Conservation (phyloP, 2,797 vertebrate species). For the Chaetophractus vellerosus region DNA sequence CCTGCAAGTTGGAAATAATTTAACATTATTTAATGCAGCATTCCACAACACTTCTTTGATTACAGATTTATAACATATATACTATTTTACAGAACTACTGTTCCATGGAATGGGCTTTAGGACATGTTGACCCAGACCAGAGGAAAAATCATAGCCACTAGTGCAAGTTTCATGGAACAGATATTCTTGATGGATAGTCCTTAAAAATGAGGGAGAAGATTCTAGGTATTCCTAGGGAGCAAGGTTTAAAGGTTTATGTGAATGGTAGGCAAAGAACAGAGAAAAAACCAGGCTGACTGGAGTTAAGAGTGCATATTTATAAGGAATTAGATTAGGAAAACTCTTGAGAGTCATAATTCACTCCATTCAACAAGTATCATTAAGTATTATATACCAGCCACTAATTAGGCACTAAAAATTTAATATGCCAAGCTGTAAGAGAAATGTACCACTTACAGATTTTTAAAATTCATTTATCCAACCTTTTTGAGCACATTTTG, state of each 20-base stretch:
- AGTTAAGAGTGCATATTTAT: background rate
- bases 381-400: background rate
- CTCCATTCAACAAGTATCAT: background rate
- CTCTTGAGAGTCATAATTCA: background rate
- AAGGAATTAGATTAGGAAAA: background rate
- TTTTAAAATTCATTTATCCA: conserved; percentile 23
- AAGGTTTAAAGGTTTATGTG: background rate
- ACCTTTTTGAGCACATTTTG: background rate
- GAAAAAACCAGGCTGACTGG: background rate
- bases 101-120: conserved; percentile 7
- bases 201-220: conserved; percentile 3
- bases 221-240: background rate
- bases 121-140: background rate
- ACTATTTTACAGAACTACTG: conserved; percentile 13
- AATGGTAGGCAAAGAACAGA: background rate
- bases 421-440: background rate
- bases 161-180: background rate
- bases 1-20: background rate
- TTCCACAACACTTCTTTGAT: conserved; percentile 41
- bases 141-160: conserved; percentile 1
- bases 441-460: background rate
- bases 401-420: conserved; percentile 12
- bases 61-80: conserved; percentile 31
- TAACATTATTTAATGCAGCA: conserved; percentile 46
- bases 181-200: background rate